A percentile compares a stretch with the other conserved stretches of the same genome.
Evolutionary conservation across 2,888 invertebrate genomes (phyloP).

Genomic region (Cistogaster globosa): DNA sequence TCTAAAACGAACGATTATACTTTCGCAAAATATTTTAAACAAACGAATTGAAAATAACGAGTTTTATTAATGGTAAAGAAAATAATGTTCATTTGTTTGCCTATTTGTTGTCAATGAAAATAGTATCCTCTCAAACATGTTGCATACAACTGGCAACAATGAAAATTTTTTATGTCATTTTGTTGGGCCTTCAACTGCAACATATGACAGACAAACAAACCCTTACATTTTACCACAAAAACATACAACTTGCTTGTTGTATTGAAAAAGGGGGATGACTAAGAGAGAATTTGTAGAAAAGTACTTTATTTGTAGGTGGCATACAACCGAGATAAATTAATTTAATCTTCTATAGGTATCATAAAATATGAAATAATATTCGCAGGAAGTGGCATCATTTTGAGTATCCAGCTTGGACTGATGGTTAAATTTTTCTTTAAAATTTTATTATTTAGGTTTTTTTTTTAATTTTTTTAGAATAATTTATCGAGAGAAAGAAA

Average conservation of each 20-base stretch:
- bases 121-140: slow-evolving; percentile 26
- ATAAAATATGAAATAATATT: no score
- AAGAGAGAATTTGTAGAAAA: neutral
- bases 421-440: no score
- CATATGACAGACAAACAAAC: slow-evolving; percentile 2
- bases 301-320: neutral
- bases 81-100: slow-evolving; percentile 14
- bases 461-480: no score
- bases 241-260: slow-evolving; percentile 4
- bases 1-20: slow-evolving; percentile 43
- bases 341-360: neutral
- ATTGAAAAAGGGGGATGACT: slow-evolving; percentile 19
- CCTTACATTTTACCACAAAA: slow-evolving; percentile 16
- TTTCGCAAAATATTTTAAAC: slow-evolving; percentile 10
- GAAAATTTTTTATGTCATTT: neutral
- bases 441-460: no score
- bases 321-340: neutral
- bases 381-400: no score
- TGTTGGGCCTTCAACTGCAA: slow-evolving; percentile 11
- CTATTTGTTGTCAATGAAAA: neutral
- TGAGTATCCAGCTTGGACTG: no score
- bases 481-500: no score
- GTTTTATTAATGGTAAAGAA: slow-evolving; percentile 7
- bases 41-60: slow-evolving; percentile 43
- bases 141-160: slow-evolving; percentile 16